These are phyloP conservation scores for Lithophane socia DNA, from an alignment of 2,888 invertebrate species.

Conservation along the genomic window DNA sequence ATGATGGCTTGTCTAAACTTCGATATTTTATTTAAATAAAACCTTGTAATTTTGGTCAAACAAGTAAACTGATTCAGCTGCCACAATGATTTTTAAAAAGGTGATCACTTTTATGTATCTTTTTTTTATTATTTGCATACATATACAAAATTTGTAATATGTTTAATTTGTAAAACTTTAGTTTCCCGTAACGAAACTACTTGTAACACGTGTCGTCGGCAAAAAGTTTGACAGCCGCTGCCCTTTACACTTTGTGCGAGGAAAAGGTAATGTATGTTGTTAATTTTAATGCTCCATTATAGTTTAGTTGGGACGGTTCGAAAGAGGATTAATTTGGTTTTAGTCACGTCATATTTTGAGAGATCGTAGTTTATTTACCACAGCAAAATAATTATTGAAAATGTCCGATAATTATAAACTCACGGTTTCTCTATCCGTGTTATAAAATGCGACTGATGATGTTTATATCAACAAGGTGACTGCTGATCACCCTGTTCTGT, in stretches of 20 bases:
- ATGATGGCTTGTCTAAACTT: neutral
- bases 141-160: neutral
- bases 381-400: neutral
- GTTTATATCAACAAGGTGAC: neutral
- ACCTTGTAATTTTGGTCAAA: neutral
- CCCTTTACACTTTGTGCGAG: slow-evolving; percentile 30
- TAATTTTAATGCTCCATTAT: slow-evolving; percentile 7
- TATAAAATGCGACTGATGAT: neutral
- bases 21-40: neutral
- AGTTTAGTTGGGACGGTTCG: neutral
- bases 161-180: slow-evolving; percentile 36
- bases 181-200: slow-evolving; percentile 35
- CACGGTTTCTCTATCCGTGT: neutral
- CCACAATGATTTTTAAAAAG: neutral
- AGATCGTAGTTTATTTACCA: neutral
- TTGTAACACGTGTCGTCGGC: slow-evolving; percentile 39
- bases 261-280: slow-evolving; percentile 12
- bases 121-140: neutral
- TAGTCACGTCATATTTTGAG: neutral
- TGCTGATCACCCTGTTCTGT: neutral
- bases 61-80: neutral
- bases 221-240: slow-evolving; percentile 51
- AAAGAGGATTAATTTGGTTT: neutral
- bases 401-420: neutral
- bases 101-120: too few species aligned